Evolutionary conservation across 2,888 invertebrate species (phyloP), one percentile per base, ranked within the genome.

Genomic region (Zhuqinia jingwanae): DNA sequence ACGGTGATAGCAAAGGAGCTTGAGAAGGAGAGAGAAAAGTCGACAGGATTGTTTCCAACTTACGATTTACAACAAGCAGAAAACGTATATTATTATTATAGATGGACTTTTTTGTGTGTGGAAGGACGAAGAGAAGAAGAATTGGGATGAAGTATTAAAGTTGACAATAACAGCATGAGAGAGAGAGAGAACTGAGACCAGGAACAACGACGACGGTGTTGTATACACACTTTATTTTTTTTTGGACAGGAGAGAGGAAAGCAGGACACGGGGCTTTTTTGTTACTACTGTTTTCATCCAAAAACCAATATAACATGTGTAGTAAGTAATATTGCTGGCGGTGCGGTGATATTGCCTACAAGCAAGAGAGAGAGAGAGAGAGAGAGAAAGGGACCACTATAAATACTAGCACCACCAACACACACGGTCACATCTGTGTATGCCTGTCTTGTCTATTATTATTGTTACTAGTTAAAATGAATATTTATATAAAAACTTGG

Each of bases 41-140:
- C 80, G 80, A 80, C 80, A 80, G 70, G 56, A 58, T 25, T 80
- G 47, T 80, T 73, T 80, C 70, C 45, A 42, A 80, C 68, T 73
- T 73, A 60, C 81, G 73, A 82, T 82, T 82, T 82, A 82, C 81
- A 73, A 76, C 36, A 36, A 36, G 36, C 81, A 82, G n/a, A n/a
- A n/a, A n/a, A 70, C 68, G 70, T 60, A 53, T 82, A 82, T 75
- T 82, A 73, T 75, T 82, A 73, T 75, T 82, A 75, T 70, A 68
- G 65, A 73, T 73, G 60, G 75, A 75, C 58, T 70, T 56, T 73
- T n/a, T n/a, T n/a, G n/a, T n/a, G n/a, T 70, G 36, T 45, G 60
- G 25, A 73, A 27, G 27, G 5, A 25, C 22, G 10, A 15, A 36
- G 65, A 11, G 17, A 17, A 73, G 15, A 50, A 25, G 50, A n/a